phyloP scores from a whole-genome alignment of 2,888 invertebrate genomes.

The Cinara cedri region DNA sequence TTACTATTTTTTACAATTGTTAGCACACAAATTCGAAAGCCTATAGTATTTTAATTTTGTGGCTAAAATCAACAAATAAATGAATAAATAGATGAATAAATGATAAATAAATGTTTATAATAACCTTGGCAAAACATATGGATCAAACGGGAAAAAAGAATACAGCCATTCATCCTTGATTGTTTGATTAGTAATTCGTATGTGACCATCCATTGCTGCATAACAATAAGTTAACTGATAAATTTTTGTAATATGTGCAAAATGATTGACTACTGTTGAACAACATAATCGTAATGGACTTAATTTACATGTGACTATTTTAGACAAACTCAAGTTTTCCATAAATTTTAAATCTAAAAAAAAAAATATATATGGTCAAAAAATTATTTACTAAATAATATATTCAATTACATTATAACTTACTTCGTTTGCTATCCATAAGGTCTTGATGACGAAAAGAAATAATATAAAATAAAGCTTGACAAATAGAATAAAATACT shows the following conservation, averaged over 20 bases:
- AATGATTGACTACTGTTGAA: slow-evolving; percentile 77
- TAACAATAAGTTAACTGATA: slow-evolving; percentile 93
- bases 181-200: slow-evolving; percentile 55
- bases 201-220: slow-evolving; percentile 74
- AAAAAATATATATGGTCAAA: not conserved
- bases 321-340: slow-evolving; percentile 81
- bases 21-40: too few relatives aligned
- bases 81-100: too few relatives aligned
- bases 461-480: slow-evolving; percentile 91
- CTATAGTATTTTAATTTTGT: too few relatives aligned
- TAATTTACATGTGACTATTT: slow-evolving; percentile 82
- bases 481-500: slow-evolving; percentile 90
- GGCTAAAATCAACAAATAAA: too few relatives aligned
- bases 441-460: slow-evolving; percentile 88
- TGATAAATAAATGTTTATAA: too few relatives aligned
- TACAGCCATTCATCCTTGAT: slow-evolving; percentile 66
- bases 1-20: too few relatives aligned
- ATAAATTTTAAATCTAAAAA: slow-evolving; percentile 77
- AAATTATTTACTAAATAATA: not conserved
- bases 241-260: slow-evolving; percentile 79
- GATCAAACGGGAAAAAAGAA: slow-evolving; percentile 90
- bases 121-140: slow-evolving; percentile 77
- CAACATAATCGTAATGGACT: slow-evolving; percentile 88
- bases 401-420: slow-evolving; percentile 62
- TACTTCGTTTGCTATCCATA: slow-evolving; percentile 77